Evolutionary conservation across 2,113 vertebrate genomes (phyloP).

Genomic region (Oceanodroma tethys): DNA sequence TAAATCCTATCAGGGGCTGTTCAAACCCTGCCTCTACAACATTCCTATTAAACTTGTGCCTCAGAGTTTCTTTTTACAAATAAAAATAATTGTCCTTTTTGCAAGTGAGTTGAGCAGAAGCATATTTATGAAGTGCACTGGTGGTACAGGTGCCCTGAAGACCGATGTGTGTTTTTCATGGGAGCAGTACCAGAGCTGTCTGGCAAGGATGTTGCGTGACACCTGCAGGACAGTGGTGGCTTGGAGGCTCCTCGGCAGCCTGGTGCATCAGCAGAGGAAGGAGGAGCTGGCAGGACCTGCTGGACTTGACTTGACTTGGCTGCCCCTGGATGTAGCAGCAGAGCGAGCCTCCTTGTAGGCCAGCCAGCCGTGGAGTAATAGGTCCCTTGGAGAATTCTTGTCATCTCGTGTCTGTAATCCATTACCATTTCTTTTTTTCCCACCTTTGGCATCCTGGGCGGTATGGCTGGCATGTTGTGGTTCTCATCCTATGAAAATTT

Average conservation of each 20-base stretch:
- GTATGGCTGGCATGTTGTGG: not conserved
- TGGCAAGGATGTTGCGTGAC: not conserved
- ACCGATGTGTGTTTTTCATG: not conserved
- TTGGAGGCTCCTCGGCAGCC: not conserved
- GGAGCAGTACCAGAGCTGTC: not conserved
- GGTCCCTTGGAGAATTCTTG: constrained; percentile 11
- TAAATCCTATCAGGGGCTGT: not conserved
- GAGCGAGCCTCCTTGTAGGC: not conserved
- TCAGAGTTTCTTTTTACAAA: not conserved
- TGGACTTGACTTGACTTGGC: not conserved
- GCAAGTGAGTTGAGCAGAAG: not conserved
- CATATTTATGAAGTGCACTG: not conserved
- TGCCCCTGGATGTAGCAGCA: not conserved
- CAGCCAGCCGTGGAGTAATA: not conserved
- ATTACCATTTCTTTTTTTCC: not conserved
- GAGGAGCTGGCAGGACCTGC: not conserved
- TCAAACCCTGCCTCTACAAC: not conserved
- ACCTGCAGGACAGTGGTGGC: not conserved
- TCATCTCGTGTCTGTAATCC: not conserved
- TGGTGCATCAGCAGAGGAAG: not conserved
- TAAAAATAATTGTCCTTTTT: not conserved
- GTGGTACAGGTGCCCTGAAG: not conserved
- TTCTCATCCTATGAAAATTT: not conserved
- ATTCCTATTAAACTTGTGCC: not conserved
- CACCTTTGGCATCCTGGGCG: not conserved